Base-by-base conservation (phyloP, 2,113 vertebrate genomes). In the Phasianus colchicus region DNA sequence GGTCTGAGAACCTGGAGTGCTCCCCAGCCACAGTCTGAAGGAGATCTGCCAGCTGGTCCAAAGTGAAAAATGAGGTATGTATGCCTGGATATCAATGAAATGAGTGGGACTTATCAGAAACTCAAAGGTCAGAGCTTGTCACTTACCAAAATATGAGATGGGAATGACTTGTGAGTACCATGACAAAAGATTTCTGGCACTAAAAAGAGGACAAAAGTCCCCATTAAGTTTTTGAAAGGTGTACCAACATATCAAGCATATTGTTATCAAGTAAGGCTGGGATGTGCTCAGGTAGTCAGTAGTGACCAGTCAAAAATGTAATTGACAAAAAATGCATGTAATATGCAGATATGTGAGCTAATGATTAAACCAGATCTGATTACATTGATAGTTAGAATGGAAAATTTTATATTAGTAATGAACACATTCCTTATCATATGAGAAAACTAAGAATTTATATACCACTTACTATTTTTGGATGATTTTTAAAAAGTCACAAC, bases 381-480 rank as follows among this genome's bases (percentile, higher is more conserved):
- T 84, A 75, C 94, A 88, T 66, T 38, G 18, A 7, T 19, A 36
- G 34, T 63, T 64, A 13, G 76, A 61, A 71, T 95, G 61, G 40
- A 78, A 88, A 73, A 63, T 45, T 91, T 88, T 88, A 34, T 0
- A 2, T 52, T 89, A 92, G 82, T 87, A 86, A 72, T 27, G 60
- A 93, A 91, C 7, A 10, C 40, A 27, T 78, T 88, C 75, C 57
- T 82, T 88, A 65, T 55, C 82, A 76, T 86, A 86, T 86, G 90
- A 88, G 69, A 74, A 82, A 86, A 94, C 64, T 45, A 78, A 67
- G 85, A 73, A 89, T 89, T 88, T 87, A 81, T 79, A 78, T 79
- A 92, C 92, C 42, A 52, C 32, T 86, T 75, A 79, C 89, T 96
- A 96, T 96, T 92, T 97, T 91, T 94, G 74, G 94, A 71, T n/a